These are phyloP conservation scores for Acanthurus leucopareius DNA, from an alignment of 2,797 vertebrate species.

Conservation along the genomic window DNA sequence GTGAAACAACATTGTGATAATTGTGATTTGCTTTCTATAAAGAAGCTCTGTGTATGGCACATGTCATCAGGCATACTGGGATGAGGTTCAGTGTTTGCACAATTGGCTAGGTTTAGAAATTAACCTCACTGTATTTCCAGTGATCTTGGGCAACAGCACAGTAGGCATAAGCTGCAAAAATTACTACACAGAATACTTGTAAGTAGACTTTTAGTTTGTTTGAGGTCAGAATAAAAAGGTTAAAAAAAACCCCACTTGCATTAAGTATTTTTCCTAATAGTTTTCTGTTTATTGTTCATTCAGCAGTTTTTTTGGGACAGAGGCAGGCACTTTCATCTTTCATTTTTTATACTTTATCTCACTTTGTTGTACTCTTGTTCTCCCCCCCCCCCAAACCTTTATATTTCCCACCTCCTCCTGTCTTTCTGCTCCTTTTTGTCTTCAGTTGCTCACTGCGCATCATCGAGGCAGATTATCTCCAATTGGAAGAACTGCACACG, in stretches of 20 bases:
- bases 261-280: neutral
- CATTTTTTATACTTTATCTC: neutral
- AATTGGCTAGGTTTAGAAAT: neutral
- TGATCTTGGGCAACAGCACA: neutral
- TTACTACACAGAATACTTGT: neutral
- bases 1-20: neutral
- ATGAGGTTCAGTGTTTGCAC: constrained; percentile 1
- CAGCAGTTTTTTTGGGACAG: neutral
- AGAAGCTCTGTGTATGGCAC: constrained; percentile 6
- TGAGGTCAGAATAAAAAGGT: neutral
- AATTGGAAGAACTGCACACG: constrained; percentile 99
- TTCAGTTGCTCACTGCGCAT: constrained; percentile 94
- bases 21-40: neutral
- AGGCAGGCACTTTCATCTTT: neutral
- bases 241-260: neutral
- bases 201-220: neutral
- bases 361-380: neutral
- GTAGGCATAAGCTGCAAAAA: neutral
- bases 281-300: constrained; percentile 12
- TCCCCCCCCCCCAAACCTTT: neutral
- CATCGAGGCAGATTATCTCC: constrained; percentile 99
- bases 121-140: neutral
- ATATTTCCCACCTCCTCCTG: neutral
- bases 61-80: neutral
- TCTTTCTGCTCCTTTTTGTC: neutral